These are phyloP conservation scores for Tanaodytes sp. DNA, from an alignment of 2,888 invertebrate genomes.

Conservation along the genomic window DNA sequence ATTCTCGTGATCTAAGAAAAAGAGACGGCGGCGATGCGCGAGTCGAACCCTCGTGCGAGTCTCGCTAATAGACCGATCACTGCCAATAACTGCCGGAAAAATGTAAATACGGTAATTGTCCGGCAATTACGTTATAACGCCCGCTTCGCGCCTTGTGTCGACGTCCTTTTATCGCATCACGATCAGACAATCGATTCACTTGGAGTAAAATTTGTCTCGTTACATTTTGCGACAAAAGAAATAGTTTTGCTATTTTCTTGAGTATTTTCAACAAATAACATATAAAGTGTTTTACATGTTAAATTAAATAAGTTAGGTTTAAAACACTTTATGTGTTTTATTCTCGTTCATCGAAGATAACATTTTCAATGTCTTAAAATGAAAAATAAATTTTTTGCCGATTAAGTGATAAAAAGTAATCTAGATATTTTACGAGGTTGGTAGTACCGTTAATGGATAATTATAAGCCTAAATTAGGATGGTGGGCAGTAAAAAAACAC, in stretches of 20 bases:
- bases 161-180: not conserved
- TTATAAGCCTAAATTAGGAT: not conserved
- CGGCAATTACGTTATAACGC: constrained; percentile 5
- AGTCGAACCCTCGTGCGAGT: constrained; percentile 28
- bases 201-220: too few species aligned
- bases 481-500: not conserved
- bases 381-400: too few species aligned
- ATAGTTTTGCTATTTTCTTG: too few species aligned
- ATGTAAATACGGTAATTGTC: constrained; percentile 36
- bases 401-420: too few species aligned
- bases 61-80: constrained; percentile 36
- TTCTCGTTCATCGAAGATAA: not conserved
- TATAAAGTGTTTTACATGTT: too few species aligned
- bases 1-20: constrained; percentile 58
- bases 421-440: too few species aligned
- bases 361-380: too few species aligned
- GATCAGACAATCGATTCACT: not conserved
- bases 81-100: constrained; percentile 27
- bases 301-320: too few species aligned
- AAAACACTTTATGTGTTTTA: too few species aligned
- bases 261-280: not conserved
- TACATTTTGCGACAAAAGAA: too few species aligned
- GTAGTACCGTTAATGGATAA: too few species aligned
- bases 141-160: not conserved
- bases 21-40: constrained; percentile 33